Percentiles rank a stretch among this genome's conserved stretches.
These are phyloP conservation scores for Drosophila micromelanica DNA, from an alignment of 1,140 invertebrate species.

Conservation along the genomic window DNA sequence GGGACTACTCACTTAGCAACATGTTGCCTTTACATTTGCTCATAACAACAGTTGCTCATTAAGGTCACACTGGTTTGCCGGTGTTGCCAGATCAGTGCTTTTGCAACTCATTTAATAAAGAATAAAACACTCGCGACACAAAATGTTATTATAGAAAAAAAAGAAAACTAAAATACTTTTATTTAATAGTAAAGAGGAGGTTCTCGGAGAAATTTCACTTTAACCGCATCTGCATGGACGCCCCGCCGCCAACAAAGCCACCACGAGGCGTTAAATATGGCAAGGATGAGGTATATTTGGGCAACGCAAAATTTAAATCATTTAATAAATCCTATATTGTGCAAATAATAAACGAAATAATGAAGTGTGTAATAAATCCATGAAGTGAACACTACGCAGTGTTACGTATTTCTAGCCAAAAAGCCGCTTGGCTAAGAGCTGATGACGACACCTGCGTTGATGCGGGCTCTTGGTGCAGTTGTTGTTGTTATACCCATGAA, in stretches of 20 bases:
- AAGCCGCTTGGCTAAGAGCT: constrained; percentile 1
- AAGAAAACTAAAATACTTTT: constrained; percentile 16
- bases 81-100: constrained; percentile 12
- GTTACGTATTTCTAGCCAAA: background rate
- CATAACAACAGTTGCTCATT: background rate
- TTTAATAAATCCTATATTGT: constrained; percentile 2
- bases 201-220: constrained; percentile 30
- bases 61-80: constrained; percentile 16
- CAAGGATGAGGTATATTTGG: constrained; percentile 90
- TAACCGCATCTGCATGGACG: constrained; percentile 59
- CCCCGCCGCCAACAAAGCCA: constrained; percentile 90
- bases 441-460: constrained; percentile 59
- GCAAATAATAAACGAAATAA: background rate
- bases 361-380: background rate
- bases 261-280: constrained; percentile 92
- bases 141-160: constrained; percentile 31
- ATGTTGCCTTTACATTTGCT: background rate
- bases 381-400: background rate
- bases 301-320: constrained; percentile 31
- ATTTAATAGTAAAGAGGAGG: constrained; percentile 17
- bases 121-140: constrained; percentile 26
- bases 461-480: constrained; percentile 10
- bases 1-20: background rate
- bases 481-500: constrained; percentile 13
- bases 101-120: constrained; percentile 32